A percentile compares a stretch with the other conserved stretches of the same genome.
These are phyloP conservation scores for Caenorhabditis sp. DNA, from an alignment of 2,888 invertebrate species.

Conservation along the genomic window DNA sequence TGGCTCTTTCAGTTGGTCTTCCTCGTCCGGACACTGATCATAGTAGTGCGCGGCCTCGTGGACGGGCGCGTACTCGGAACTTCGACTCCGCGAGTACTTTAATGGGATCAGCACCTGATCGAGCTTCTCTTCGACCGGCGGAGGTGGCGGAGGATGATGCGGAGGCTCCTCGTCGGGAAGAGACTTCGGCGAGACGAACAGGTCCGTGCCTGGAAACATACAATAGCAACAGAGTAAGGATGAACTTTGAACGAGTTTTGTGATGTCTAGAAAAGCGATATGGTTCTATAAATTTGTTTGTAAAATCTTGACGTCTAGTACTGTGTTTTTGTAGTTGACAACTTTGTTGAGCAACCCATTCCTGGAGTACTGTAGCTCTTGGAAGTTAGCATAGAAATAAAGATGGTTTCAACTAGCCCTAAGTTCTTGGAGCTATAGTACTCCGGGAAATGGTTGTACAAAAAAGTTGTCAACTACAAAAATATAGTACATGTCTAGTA, in stretches of 20 bases:
- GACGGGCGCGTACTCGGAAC: constrained; percentile 39
- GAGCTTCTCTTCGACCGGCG: constrained; percentile 39
- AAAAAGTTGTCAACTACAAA: background rate
- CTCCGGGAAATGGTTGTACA: too few relatives aligned
- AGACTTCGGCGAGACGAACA: constrained; percentile 51
- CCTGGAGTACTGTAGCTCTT: too few relatives aligned
- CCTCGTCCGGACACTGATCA: constrained; percentile 37
- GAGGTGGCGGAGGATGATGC: constrained; percentile 50
- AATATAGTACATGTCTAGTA: too few relatives aligned
- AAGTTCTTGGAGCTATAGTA: too few relatives aligned
- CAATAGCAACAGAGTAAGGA: background rate
- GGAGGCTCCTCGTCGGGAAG: constrained; percentile 53
- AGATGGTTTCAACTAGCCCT: too few relatives aligned
- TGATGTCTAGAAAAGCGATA: too few relatives aligned
- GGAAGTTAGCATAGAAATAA: too few relatives aligned
- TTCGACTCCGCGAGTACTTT: constrained; percentile 30
- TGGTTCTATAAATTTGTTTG: too few relatives aligned
- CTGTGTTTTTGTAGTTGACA: too few relatives aligned
- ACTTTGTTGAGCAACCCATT: too few relatives aligned
- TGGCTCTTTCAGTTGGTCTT: constrained; percentile 24
- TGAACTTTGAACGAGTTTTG: background rate
- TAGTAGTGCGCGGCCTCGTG: constrained; percentile 40
- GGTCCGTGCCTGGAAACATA: constrained; percentile 44
- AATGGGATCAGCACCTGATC: constrained; percentile 56
- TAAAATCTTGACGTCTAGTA: too few relatives aligned